These are phyloP conservation scores for Poeciliopsis turrubarensis DNA, from an alignment of 2,113 vertebrate genomes.

Conservation along the genomic window DNA sequence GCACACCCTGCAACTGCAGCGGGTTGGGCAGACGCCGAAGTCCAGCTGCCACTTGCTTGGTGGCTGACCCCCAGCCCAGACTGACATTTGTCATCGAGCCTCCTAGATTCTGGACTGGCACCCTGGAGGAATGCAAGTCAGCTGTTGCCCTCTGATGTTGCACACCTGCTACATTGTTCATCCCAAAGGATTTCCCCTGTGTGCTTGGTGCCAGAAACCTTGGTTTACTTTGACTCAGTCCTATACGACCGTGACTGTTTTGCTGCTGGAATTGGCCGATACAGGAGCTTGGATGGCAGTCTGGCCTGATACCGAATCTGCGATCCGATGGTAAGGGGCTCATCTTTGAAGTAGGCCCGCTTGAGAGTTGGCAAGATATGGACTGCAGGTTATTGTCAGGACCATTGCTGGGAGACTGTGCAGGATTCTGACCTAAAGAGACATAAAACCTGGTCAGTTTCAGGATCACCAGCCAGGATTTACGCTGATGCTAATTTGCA, in stretches of 20 bases:
- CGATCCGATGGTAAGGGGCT: slow-evolving; percentile 78
- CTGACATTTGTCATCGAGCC: slow-evolving; percentile 80
- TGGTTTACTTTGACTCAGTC: slow-evolving; percentile 81
- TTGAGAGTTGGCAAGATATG: slow-evolving; percentile 83
- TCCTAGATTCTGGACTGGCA: slow-evolving; percentile 76
- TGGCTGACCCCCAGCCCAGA: slow-evolving; percentile 84
- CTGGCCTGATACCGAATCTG: slow-evolving; percentile 82
- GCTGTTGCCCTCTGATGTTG: slow-evolving; percentile 81
- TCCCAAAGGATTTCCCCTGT: slow-evolving; percentile 79
- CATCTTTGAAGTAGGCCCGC: slow-evolving; percentile 82
- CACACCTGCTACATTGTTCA: slow-evolving; percentile 73
- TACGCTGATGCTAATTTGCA: neutral
- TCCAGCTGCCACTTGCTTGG: slow-evolving; percentile 82
- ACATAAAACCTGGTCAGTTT: neutral
- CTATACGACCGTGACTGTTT: slow-evolving; percentile 81
- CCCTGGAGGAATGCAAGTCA: slow-evolving; percentile 58
- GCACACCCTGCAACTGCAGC: slow-evolving; percentile 78
- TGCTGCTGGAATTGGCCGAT: slow-evolving; percentile 84
- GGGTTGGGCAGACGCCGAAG: slow-evolving; percentile 78
- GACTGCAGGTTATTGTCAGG: slow-evolving; percentile 83
- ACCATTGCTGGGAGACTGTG: slow-evolving; percentile 81
- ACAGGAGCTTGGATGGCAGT: slow-evolving; percentile 78
- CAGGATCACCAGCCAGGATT: neutral
- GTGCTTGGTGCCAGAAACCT: slow-evolving; percentile 80
- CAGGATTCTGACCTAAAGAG: slow-evolving; percentile 79